Evolutionary conservation across 2,888 invertebrate species (phyloP), one percentile per base, ranked within the genome.

Genomic region (Pyrrhopygopsis socrates): DNA sequence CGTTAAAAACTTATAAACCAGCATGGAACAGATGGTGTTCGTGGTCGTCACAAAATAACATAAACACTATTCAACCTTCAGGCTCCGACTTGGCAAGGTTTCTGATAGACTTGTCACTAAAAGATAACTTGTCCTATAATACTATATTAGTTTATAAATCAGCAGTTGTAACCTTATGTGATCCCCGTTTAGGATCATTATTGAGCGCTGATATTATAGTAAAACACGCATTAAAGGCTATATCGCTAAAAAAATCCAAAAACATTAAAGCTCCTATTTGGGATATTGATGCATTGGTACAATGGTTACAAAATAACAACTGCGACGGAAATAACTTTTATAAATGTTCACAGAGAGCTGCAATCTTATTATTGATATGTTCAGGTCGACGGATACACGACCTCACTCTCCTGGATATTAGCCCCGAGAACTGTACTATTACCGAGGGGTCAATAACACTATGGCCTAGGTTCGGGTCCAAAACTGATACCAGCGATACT

Each of bases 321-420:
- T 29, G 24, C 71, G 13, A 78, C 41, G 11, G 20, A 18, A 29
- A 74, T 24, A 85, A 30, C 38, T 34, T 81, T 38, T 85, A 74
- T 50, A 50, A 65, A 24, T 54, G 77, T 11, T 85, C 81, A 9
- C 58, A 74, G 22, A 67, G 78, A n/a, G 60, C 67, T 9, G 74
- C 81, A 2, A 65, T 58, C 15, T 58, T 85, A 5, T 73, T 85
- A 67, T 74, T 85, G 6, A 18, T 85, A 11, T 73, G 58, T 29
- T 77, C 85, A 1, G 81, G 81, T 11, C 34, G 81, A n/a, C 65
- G 85, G 24, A 54, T 85, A 29, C 85, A 86, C 50, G 79, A 86
- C 34, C 79, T 85, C 6, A 85, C 78, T 4, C 29, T 81, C 13
- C 30, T 81, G 9, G 60, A 67, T 27, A 58, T 81, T 15, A 60